Base-by-base conservation (phyloP, 1,140 invertebrate species). In the Tribolium castaneum region DNA sequence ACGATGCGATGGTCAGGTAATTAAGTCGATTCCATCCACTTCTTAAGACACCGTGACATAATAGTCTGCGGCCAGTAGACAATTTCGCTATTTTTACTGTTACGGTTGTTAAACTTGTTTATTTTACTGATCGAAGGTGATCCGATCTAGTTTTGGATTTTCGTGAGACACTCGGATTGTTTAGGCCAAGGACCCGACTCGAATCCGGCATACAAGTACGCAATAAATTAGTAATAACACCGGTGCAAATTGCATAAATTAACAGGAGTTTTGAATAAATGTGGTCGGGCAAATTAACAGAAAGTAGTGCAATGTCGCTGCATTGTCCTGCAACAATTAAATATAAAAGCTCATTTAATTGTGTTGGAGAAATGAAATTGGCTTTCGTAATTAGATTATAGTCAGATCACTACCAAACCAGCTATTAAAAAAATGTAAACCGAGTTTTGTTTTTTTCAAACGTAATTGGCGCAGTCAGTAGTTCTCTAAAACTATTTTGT, bases 101-200 rank as follows among this genome's bases (percentile, higher is more conserved):
- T 45, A n/a, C 7, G 39, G 39, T 45, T 45, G 39, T 45, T 45
- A 45, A 45, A 10, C 39, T 30, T 45, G 39, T 45, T 45, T 45
- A 45, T 9, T 45, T 3, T 14, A 52, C 51, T 19, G 13, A 19
- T 52, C 51, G 54, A 59, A 59, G 54, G 54, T 59, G 19, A 59
- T 59, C 10, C 54, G 54, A 59, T 59, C 54, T 59, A 59, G 54
- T 59, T 59, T 59, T 59, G 16, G 19, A 59, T 59, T 59, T 59
- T 59, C 54, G 54, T 22, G 54, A 14, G 51, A 52, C 51, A 14
- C 12, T 52, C 51, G 3, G 51, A 52, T 4, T 59, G 54, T 59
- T 59, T 59, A 59, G 54, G 54, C 54, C 54, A 59, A 59, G 54
- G 54, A 59, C 54, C 54, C 19, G 14, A 25, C 54, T 45, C 9